Conservation (phyloP, 2,888 invertebrate genomes). For the Eretmocerus hayati region DNA sequence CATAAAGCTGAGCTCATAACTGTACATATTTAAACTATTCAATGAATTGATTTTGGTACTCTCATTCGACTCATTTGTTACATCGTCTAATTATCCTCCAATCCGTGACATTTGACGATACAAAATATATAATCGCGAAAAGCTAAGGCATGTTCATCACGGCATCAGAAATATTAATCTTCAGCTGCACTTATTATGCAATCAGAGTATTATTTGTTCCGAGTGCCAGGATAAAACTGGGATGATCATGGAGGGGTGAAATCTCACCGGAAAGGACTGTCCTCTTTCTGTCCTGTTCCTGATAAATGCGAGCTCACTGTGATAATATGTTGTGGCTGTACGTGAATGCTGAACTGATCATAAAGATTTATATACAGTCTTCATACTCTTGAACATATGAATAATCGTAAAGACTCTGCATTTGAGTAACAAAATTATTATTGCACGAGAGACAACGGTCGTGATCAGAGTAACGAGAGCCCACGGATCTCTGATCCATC, state of each 20-base stretch:
- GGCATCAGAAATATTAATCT: slow-evolving; percentile 22
- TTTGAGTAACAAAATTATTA: slow-evolving; percentile 18
- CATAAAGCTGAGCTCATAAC: slow-evolving; percentile 17
- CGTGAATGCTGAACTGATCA: slow-evolving; percentile 24
- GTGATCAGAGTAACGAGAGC: slow-evolving; percentile 14
- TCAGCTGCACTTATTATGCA: neutral
- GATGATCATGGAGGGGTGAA: neutral
- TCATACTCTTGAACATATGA: slow-evolving; percentile 22
- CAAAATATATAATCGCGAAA: slow-evolving; percentile 31
- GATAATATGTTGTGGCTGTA: slow-evolving; percentile 25
- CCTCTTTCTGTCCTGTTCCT: slow-evolving; percentile 24
- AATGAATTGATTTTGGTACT: no score
- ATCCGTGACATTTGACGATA: slow-evolving; percentile 24
- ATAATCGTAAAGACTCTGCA: slow-evolving; percentile 19
- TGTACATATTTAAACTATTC: slow-evolving; percentile 18
- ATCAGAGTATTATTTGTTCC: neutral
- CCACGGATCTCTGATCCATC: slow-evolving; percentile 6
- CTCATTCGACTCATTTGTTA: no score
- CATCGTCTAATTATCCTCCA: no score
- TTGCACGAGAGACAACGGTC: slow-evolving; percentile 20
- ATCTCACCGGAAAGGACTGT: no score
- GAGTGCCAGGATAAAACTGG: neutral
- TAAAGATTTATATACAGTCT: slow-evolving; percentile 23
- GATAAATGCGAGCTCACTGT: slow-evolving; percentile 29
- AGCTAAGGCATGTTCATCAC: slow-evolving; percentile 28